A percentile compares a stretch with the other conserved stretches of the same genome.
Evolutionary conservation across 2,888 invertebrate species (phyloP).

Genomic region (Cataglyphis rosenhaueri): DNA sequence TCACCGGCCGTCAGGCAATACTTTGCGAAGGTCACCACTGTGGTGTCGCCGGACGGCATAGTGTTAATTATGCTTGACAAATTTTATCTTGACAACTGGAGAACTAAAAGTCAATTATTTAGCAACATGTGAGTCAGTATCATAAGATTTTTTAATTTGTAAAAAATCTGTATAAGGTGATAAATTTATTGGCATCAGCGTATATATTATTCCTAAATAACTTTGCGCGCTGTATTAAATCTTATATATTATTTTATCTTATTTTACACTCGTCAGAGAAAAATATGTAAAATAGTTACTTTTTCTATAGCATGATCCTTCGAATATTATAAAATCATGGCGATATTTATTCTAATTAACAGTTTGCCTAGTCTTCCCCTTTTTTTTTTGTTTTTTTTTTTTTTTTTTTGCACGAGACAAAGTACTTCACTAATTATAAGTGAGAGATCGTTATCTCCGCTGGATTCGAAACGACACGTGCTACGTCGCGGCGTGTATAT

Average conservation of each 20-base stretch:
- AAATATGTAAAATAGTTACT: neutral
- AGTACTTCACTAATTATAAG: neutral
- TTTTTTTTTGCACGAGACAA: constrained; percentile 3
- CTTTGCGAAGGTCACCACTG: too few relatives aligned
- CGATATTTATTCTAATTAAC: constrained; percentile 7
- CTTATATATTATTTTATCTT: neutral
- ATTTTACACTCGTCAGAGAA: neutral
- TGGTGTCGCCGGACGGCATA: too few relatives aligned
- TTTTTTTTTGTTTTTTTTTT: constrained; percentile 31
- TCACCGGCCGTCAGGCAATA: too few relatives aligned
- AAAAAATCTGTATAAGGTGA: neutral
- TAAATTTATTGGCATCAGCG: neutral
- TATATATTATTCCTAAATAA: neutral
- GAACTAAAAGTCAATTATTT: neutral
- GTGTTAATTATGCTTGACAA: neutral
- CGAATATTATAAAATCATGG: neutral
- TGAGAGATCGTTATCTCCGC: constrained; percentile 6
- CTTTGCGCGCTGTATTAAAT: neutral
- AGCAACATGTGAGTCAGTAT: too few relatives aligned
- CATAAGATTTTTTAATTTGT: neutral
- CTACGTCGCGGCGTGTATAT: neutral
- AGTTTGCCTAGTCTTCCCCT: neutral
- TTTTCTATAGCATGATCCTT: neutral
- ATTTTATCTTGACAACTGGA: neutral
- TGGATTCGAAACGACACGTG: neutral